Base-by-base conservation (phyloP, 1,140 invertebrate species). In the Zaprionus ornatus region DNA sequence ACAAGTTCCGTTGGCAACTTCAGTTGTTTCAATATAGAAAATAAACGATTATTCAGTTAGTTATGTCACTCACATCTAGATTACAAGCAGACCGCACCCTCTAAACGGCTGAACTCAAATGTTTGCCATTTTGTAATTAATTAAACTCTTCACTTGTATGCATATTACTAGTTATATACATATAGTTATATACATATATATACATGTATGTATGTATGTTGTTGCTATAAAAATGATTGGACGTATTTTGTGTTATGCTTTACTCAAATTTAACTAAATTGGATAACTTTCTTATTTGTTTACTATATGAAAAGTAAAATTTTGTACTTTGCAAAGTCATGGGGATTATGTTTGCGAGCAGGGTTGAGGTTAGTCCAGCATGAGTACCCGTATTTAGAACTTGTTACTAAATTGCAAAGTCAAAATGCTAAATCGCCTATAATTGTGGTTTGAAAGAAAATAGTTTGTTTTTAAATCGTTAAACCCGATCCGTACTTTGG, bases 111-210 rank as follows among this genome's bases (percentile, higher is more conserved):
- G 37, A 55, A 12, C 45, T 61, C 15, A n/a, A 62, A 62, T 54
- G 54, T 68, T 68, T 64, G 55, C 35, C 27, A 64, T 55, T 69
- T 75, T 81, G 82, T 75, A 81, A 86, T 86, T 86, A 86, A 67
- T 32, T 21, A 72, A n/a, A 27, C 52, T 59, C 68, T 37, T 67
- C 25, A 40, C n/a, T 15, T 15, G 37, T 40, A 40, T 40, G 37
- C n/a, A n/a, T 40, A 13, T 12, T 37, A 37, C 10, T 12, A n/a
- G n/a, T n/a, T n/a, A 12, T 37, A 3, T 37, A 40, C 5, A 15
- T 7, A n/a, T n/a, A 6, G n/a, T n/a, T 7, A 15, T 2, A 35
- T 25, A 9, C 2, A 6, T 29, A n/a, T 7, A 37, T 37, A 37
- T 37, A 2, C 9, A 17, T 40, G 7, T n/a, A 17, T 42, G 15